A percentile compares a stretch with the other conserved stretches of the same genome.
Evolutionary conservation across 2,113 vertebrate genomes (phyloP).

Genomic region (Xenopus tropicalis): UCB_Xtro_10.0 CM004445.2:14976001-14976500

Average conservation of each 20-base stretch:
- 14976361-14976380: conserved; percentile 32
- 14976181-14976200: conserved; percentile 3
- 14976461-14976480: conserved; percentile 60
- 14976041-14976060: neutral
- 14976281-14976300: conserved; percentile 3
- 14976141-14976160: conserved; percentile 17
- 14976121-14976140: conserved; percentile 5
- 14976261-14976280: neutral
- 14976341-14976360: conserved; percentile 37
- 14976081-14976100: conserved; percentile 17
- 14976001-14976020: too few relatives aligned
- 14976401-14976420: conserved; percentile 51
- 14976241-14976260: conserved; percentile 12
- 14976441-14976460: conserved; percentile 54
- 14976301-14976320: neutral
- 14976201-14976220: conserved; percentile 26
- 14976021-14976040: neutral
- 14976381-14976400: conserved; percentile 45
- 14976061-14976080: conserved; percentile 13
- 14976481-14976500: conserved; percentile 65
- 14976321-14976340: conserved; percentile 53
- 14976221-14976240: conserved; percentile 11
- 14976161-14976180: conserved; percentile 9
- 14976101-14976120: conserved; percentile 2
- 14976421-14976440: conserved; percentile 44